Evolutionary conservation across 2,888 invertebrate genomes (phyloP), one percentile per base, ranked within the genome.

Genomic region (Malacosoma neustria): DNA sequence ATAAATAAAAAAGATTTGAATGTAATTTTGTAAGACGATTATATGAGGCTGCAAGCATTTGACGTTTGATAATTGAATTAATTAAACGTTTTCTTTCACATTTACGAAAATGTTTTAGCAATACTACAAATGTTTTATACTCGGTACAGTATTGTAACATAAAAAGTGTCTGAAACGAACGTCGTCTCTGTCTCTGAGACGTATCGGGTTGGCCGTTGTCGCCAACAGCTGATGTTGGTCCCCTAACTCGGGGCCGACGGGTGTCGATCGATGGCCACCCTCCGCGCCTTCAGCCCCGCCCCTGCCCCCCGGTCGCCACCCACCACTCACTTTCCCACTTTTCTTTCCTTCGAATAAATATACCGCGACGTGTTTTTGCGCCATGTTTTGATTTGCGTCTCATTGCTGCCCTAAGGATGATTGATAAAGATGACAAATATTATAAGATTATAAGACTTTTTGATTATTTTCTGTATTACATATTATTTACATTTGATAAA

Each of bases 201-300:
- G 56, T 54, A 51, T 56, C 57, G 61, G 49, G 49, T 45, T 49
- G 47, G 22, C 22, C 57, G 58, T 49, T 55, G 59, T 56, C 57
- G 57, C 62, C 56, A 76, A 72, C 81, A 80, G 80, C 80, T 81
- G 82, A 77, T 79, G 71, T 72, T 63, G 60, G 70, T 48, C 62
- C 60, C 66, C 57, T 56, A 67, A 58, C 57, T 59, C 59, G 62
- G 43, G 53, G 50, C 55, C 59, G 51, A 57, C 51, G 64, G 53
- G 72, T 77, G 72, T 84, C 79, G 77, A 80, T 82, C 75, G 65
- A 71, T 74, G 68, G 75, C 56, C 73, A 74, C 71, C 75, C 61
- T 70, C 52, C 65, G 53, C 54, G 54, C 53, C 54, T 43, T 29
- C 32, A 13, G 32, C 29, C 14, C 11, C 29, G 13, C 13, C 4